A percentile compares a stretch with the other conserved stretches of the same genome.
Conservation (phyloP, 2,113 vertebrate genomes). For the Micronisus gabar region DNA sequence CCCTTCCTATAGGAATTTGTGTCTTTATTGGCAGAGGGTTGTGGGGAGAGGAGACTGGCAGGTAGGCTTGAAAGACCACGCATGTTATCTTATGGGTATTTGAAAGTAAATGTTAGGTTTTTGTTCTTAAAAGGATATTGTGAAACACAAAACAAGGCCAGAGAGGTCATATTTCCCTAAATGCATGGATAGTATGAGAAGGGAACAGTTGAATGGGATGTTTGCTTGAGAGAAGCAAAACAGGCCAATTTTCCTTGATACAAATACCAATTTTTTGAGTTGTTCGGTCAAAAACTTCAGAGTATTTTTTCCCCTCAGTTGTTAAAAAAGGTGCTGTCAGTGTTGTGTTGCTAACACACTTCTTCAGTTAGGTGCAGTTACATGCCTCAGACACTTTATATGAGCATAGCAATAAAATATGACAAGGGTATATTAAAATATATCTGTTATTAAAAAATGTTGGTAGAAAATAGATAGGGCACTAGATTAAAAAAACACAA, state of each 20-base stretch:
- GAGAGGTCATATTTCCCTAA: neutral
- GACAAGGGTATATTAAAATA: neutral
- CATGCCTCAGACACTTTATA: rapidly evolving
- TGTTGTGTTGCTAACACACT: neutral
- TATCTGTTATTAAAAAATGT: neutral
- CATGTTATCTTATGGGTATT: neutral
- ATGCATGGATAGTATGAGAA: neutral
- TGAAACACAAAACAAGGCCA: neutral
- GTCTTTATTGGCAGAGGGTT: neutral
- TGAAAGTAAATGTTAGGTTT: neutral
- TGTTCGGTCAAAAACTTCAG: neutral
- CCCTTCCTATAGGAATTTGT: neutral
- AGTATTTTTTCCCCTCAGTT: neutral
- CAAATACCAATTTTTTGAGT: neutral
- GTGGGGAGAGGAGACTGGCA: neutral
- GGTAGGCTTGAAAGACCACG: neutral
- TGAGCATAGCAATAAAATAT: neutral
- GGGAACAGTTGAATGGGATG: neutral
- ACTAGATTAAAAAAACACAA: neutral
- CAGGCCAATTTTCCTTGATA: neutral
- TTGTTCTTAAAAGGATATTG: neutral
- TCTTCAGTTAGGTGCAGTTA: neutral
- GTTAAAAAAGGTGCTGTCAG: neutral
- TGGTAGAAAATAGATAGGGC: neutral
- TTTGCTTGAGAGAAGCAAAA: neutral